Base-by-base conservation (phyloP, 2,113 vertebrate species). In the Columba livia region DNA sequence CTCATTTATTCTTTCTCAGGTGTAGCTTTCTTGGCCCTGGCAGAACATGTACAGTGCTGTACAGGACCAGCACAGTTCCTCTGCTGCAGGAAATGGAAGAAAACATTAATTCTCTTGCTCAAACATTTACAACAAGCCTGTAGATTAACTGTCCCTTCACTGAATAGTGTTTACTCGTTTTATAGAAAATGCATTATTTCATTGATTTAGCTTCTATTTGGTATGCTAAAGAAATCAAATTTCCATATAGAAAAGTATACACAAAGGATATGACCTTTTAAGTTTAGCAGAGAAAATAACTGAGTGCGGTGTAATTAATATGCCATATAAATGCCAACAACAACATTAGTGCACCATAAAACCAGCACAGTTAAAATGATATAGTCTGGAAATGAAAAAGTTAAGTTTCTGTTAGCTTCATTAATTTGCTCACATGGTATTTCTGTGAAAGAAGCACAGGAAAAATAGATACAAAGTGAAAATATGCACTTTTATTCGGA, bases 261-360 rank as follows among this genome's bases (percentile, higher is more conserved):
- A 92, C 77, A 72, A 73, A 94, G 88, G 94, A 96, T 92, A 89
- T 96, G 96, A 96, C 93, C 96, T 97, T 96, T 97, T 95, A 96
- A 94, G 85, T 95, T 96, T 89, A 96, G 88, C 83, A 89, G 90
- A 79, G 90, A 92, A 94, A 97, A 75, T 90, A 97, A 94, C 94
- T 50, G 89, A 90, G 70, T 75, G 88, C 81, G 36, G 20, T 93
- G 70, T 94, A 93, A 96, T 97, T 97, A 96, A 96, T 94, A 92
- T 70, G 83, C 80, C 66, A 50, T 90, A 96, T 96, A 96, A 95
- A 96, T 94, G 96, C 92, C 92, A 95, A 47, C 86, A 90, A 79
- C 92, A 95, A 85, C 83, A 85, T 96, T 96, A 96, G 95, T 90
- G 80, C 70, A 34, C 90, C 95, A 87, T 96, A 95, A 96, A 96